Conservation (phyloP, 64 coral and sea anemone species). For the Exaiptasia diaphana region DNA sequence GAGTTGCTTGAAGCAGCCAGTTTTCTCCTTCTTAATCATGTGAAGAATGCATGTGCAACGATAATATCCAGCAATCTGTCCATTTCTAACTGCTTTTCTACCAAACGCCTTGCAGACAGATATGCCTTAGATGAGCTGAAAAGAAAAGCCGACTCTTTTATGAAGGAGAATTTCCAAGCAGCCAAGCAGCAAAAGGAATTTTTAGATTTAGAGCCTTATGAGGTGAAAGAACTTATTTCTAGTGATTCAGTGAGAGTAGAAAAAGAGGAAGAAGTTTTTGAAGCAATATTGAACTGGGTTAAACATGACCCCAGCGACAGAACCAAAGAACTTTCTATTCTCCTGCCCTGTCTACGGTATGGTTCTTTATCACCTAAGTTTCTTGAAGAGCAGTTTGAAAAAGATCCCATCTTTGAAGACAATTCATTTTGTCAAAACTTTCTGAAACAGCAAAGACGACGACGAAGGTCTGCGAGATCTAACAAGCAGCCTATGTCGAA, state of each 20-base stretch:
- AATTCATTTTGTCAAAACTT: neutral
- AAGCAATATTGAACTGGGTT: constrained; percentile 60
- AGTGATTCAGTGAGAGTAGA: constrained; percentile 63
- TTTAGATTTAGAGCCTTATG: neutral
- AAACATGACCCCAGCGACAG: constrained; percentile 42
- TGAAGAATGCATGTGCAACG: constrained; percentile 62
- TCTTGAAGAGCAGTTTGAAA: constrained; percentile 29
- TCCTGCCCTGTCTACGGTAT: constrained; percentile 16
- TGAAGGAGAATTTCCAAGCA: constrained; percentile 56
- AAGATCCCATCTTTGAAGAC: constrained; percentile 26
- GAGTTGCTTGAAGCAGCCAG: constrained; percentile 44
- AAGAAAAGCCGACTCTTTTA: constrained; percentile 32
- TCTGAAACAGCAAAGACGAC: neutral
- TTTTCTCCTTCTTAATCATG: constrained; percentile 46
- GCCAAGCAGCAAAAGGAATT: constrained; percentile 48
- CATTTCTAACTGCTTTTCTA: constrained; percentile 51
- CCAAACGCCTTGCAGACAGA: constrained; percentile 55
- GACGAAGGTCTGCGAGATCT: neutral
- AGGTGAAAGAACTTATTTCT: constrained; percentile 30
- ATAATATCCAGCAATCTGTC: neutral
- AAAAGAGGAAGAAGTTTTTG: constrained; percentile 73
- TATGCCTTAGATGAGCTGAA: constrained; percentile 32
- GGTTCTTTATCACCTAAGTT: constrained; percentile 46
- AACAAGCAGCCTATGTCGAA: neutral
- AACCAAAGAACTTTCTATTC: constrained; percentile 1